Conservation (phyloP, 2,888 invertebrate species). For the Nudaria mundana region DNA sequence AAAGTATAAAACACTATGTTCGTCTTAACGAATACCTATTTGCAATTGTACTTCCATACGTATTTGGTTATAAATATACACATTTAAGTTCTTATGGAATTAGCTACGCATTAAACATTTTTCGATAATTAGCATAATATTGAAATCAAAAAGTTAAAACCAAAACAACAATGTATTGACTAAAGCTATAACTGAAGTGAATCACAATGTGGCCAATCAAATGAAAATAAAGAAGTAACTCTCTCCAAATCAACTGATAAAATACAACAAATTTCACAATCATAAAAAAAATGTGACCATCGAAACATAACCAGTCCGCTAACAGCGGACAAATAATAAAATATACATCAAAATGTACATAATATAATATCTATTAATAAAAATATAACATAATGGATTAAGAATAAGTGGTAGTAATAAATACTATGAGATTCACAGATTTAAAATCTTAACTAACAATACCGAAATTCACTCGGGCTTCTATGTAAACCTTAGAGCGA, state of each 20-base stretch:
- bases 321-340: conserved; percentile 75
- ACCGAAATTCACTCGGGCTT: conserved; percentile 72
- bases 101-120: conserved; percentile 51
- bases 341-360: conserved; percentile 81
- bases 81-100: conserved; percentile 63
- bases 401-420: conserved; percentile 78
- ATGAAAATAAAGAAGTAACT: conserved; percentile 50
- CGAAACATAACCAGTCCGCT: conserved; percentile 74
- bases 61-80: conserved; percentile 75
- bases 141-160: conserved; percentile 52
- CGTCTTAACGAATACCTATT: conserved; percentile 62
- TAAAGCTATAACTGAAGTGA: conserved; percentile 59
- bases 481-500: conserved; percentile 73
- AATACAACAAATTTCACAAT: conserved; percentile 78
- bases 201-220: conserved; percentile 60
- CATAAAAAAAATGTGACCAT: conserved; percentile 69
- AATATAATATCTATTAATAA: conserved; percentile 78
- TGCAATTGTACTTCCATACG: conserved; percentile 80
- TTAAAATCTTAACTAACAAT: conserved; percentile 80
- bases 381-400: conserved; percentile 78
- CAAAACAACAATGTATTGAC: conserved; percentile 58
- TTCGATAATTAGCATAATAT: conserved; percentile 43
- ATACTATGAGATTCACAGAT: conserved; percentile 82
- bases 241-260: conserved; percentile 69
- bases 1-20: conserved; percentile 57